Conservation (phyloP, 2,113 vertebrate genomes). For the Pampusana beccarii region DNA sequence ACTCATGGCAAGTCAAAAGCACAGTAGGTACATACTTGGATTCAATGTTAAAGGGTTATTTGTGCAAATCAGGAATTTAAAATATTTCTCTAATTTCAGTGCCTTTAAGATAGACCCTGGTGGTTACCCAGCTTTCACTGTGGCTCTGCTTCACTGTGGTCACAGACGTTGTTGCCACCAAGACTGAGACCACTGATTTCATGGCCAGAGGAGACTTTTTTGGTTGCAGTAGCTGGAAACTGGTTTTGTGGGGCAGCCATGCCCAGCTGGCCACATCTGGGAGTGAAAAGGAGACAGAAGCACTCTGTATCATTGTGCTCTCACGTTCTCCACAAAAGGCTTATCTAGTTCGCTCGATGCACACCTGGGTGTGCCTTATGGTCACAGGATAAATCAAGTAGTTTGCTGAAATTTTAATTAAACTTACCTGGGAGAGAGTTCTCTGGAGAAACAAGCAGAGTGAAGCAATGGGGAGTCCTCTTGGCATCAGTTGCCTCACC, state of each 20-base stretch:
- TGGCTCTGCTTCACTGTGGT: neutral
- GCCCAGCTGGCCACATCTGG: neutral
- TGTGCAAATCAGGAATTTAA: neutral
- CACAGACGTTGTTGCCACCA: neutral
- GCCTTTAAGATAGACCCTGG: neutral
- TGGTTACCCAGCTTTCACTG: neutral
- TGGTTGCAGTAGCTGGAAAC: neutral
- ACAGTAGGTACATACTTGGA: neutral
- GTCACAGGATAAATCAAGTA: neutral
- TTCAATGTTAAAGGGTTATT: neutral
- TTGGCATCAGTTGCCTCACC: neutral
- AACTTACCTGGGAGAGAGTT: neutral
- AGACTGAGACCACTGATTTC: neutral
- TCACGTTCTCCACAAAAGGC: neutral
- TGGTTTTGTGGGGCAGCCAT: neutral
- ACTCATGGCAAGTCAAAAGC: neutral
- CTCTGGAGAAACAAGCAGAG: neutral
- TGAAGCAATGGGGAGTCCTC: neutral
- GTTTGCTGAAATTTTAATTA: neutral
- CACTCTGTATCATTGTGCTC: neutral
- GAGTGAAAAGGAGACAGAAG: neutral
- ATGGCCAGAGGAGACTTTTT: neutral
- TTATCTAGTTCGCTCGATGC: neutral
- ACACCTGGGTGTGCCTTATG: neutral
- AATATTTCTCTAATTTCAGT: neutral